Percentiles rank a stretch among this genome's conserved stretches.
These are phyloP conservation scores for Mythimna lalbum DNA, from an alignment of 2,888 invertebrate species.

Conservation along the genomic window DNA sequence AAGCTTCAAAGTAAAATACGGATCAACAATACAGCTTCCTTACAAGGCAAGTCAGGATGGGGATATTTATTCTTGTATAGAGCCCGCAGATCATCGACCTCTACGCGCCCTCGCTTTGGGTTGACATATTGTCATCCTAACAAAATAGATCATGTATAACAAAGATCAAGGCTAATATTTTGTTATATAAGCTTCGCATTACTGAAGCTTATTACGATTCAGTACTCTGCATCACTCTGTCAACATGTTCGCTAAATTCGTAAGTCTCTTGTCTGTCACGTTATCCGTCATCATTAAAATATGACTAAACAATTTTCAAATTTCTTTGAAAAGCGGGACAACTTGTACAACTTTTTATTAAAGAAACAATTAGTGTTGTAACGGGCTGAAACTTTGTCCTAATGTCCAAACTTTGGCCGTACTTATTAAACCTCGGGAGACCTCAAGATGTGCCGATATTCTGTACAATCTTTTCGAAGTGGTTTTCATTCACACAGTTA, in stretches of 20 bases:
- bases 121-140: slow-evolving; percentile 71
- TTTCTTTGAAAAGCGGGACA: slow-evolving; percentile 14
- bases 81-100: slow-evolving; percentile 74
- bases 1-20: slow-evolving; percentile 33
- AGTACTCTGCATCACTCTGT: slow-evolving; percentile 73
- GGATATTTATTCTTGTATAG: slow-evolving; percentile 55
- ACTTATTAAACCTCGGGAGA: slow-evolving; percentile 1
- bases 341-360: slow-evolving; percentile 10
- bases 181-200: slow-evolving; percentile 75
- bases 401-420: background rate
- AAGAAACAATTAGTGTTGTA: slow-evolving; percentile 28
- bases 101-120: slow-evolving; percentile 64
- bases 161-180: slow-evolving; percentile 81
- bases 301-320: slow-evolving; percentile 9
- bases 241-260: slow-evolving; percentile 83
- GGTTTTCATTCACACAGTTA: slow-evolving; percentile 6
- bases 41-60: slow-evolving; percentile 73
- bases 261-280: slow-evolving; percentile 67
- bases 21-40: slow-evolving; percentile 59
- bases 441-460: slow-evolving; percentile 17
- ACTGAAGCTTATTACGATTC: slow-evolving; percentile 71
- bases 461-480: slow-evolving; percentile 18
- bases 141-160: slow-evolving; percentile 70
- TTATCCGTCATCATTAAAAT: slow-evolving; percentile 12
- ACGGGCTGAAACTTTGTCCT: slow-evolving; percentile 22